Conservation (phyloP, 2,797 vertebrate genomes). For the Danio aesculapii region DNA sequence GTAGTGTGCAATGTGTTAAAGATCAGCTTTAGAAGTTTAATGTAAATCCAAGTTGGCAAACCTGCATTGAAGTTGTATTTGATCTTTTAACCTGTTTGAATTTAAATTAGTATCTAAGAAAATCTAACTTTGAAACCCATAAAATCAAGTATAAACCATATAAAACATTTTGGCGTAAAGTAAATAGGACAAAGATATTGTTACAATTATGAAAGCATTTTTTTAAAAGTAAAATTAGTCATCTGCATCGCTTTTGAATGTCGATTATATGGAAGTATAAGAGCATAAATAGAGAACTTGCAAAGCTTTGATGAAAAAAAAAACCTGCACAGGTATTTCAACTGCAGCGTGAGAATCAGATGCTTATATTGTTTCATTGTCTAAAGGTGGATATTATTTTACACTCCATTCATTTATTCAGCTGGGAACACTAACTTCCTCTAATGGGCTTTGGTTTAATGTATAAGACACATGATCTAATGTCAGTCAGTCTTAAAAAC, state of each 20-base stretch:
- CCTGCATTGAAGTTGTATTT: neutral
- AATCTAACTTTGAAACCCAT: neutral
- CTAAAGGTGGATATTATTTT: constrained; percentile 34
- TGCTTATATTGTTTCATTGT: constrained; percentile 27
- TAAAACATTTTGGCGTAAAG: neutral
- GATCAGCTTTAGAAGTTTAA: neutral
- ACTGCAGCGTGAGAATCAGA: constrained; percentile 2
- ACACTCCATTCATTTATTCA: constrained; percentile 30
- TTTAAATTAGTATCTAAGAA: neutral
- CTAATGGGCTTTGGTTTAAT: neutral
- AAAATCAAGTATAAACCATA: neutral
- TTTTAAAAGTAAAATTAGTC: neutral
- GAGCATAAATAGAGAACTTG: constrained; percentile 24
- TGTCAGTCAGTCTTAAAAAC: neutral
- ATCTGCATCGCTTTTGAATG: neutral
- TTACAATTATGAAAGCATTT: neutral
- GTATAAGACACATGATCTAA: neutral
- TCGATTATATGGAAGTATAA: constrained; percentile 15
- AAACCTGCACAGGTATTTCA: neutral
- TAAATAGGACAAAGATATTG: neutral
- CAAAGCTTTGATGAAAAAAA: constrained; percentile 28
- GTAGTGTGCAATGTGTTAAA: too few relatives aligned
- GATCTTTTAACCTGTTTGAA: neutral
- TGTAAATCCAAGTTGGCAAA: neutral
- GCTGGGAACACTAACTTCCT: constrained; percentile 2